These are phyloP conservation scores for Pseudomyrmex cubaensis DNA, from an alignment of 1,140 invertebrate genomes.

Conservation along the genomic window DNA sequence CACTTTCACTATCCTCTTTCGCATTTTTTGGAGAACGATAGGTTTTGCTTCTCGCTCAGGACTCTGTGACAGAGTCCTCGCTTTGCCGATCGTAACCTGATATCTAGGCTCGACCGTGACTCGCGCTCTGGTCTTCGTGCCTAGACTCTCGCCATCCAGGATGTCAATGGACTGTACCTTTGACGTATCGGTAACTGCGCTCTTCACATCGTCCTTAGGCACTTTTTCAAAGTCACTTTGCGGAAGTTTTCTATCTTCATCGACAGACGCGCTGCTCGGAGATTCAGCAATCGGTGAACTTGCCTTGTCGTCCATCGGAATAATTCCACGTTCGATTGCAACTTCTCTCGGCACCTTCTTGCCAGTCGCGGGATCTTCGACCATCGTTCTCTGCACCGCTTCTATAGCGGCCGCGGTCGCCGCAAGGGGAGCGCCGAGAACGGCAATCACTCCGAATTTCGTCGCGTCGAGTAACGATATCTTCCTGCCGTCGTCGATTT, in stretches of 20 bases:
- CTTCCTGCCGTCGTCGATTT: conserved; percentile 87
- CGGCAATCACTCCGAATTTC: conserved; percentile 89
- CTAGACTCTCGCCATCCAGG: conserved; percentile 83
- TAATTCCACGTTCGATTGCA: conserved; percentile 91
- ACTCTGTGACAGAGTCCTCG: conserved; percentile 84
- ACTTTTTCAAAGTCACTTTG: conserved; percentile 17
- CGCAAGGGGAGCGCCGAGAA: conserved; percentile 90
- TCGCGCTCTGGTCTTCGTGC: conserved; percentile 86
- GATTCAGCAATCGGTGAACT: conserved; percentile 72
- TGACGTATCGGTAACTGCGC: neutral
- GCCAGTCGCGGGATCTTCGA: conserved; percentile 92
- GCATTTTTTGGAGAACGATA: conserved; percentile 91
- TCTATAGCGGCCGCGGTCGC: conserved; percentile 86
- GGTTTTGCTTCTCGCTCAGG: conserved; percentile 88
- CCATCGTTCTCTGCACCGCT: conserved; percentile 87
- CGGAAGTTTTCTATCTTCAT: neutral
- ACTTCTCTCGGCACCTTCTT: conserved; percentile 91
- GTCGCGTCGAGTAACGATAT: conserved; percentile 91
- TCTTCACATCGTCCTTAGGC: conserved; percentile 11
- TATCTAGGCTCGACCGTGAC: conserved; percentile 90
- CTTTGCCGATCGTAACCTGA: conserved; percentile 87
- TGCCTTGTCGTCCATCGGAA: conserved; percentile 80
- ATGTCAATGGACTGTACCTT: conserved; percentile 69
- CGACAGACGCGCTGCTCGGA: neutral
- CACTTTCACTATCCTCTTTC: conserved; percentile 90